phyloP scores from a whole-genome alignment of 2,113 vertebrate species.

The Acanthochromis polyacanthus region DNA sequence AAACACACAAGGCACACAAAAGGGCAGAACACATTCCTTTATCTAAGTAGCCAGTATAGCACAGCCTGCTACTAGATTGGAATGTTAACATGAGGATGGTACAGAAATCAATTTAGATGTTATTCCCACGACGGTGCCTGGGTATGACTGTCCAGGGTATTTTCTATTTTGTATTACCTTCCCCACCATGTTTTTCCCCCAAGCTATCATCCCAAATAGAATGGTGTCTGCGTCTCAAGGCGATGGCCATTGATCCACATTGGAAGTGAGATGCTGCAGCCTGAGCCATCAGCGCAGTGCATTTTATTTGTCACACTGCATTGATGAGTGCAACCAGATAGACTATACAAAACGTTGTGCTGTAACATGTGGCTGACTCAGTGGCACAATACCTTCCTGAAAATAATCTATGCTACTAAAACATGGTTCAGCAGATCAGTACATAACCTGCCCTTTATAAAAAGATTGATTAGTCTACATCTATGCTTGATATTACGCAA shows the following conservation, averaged over 20 bases:
- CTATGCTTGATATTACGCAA: background rate
- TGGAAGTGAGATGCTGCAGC: constrained; percentile 68
- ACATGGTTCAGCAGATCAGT: constrained; percentile 7
- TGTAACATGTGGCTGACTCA: background rate
- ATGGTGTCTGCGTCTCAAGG: constrained; percentile 76
- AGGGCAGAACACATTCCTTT: constrained; percentile 27
- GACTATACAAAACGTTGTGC: constrained; percentile 14
- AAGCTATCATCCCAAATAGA: constrained; percentile 78
- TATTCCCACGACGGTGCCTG: constrained; percentile 64
- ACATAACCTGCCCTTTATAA: background rate
- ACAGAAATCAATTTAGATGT: constrained; percentile 79
- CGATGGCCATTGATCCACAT: constrained; percentile 74
- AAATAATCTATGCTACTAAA: background rate
- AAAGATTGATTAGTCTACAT: background rate
- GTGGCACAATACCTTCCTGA: background rate
- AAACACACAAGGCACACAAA: constrained; percentile 38
- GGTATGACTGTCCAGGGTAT: constrained; percentile 64
- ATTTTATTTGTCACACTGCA: constrained; percentile 55
- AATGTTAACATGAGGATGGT: constrained; percentile 73
- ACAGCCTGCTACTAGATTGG: constrained; percentile 50
- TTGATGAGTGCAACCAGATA: constrained; percentile 37
- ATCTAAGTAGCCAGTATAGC: constrained; percentile 44
- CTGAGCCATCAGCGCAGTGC: constrained; percentile 53
- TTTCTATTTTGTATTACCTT: constrained; percentile 79
- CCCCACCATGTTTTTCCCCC: constrained; percentile 69